Conservation (phyloP, 2,113 vertebrate species). For the Thermophis baileyi region DNA sequence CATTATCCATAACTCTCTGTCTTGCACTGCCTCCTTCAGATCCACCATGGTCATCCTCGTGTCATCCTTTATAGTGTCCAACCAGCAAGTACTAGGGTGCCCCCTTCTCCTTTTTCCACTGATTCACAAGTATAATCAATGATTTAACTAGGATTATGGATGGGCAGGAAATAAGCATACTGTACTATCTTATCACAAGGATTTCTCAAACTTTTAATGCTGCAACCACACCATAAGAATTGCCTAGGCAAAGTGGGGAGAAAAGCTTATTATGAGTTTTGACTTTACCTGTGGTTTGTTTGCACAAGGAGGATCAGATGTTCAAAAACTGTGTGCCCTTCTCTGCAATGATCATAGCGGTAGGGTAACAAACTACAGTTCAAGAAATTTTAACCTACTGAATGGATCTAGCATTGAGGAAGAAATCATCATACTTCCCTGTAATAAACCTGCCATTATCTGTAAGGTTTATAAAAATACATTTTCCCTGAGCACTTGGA, state of each 20-base stretch:
- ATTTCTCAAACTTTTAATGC: neutral
- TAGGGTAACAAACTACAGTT: neutral
- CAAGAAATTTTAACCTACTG: neutral
- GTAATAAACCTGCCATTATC: neutral
- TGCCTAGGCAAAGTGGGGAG: neutral
- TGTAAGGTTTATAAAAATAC: neutral
- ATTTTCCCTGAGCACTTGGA: neutral
- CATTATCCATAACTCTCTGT: neutral
- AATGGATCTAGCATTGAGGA: neutral
- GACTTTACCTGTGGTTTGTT: too few relatives aligned
- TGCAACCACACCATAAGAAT: neutral
- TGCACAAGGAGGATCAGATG: neutral
- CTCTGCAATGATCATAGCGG: neutral
- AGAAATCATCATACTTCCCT: neutral
- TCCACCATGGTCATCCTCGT: neutral
- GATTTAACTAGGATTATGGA: too few relatives aligned
- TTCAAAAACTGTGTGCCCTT: neutral
- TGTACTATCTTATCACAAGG: too few relatives aligned
- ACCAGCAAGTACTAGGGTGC: neutral
- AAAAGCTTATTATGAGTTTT: slow-evolving; percentile 1
- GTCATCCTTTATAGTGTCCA: neutral
- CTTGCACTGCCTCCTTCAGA: neutral
- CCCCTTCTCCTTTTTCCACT: neutral
- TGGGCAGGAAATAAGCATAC: too few relatives aligned
- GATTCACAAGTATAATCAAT: too few relatives aligned